These are phyloP conservation scores for Cremastobaeus sp. DNA, from an alignment of 2,888 invertebrate species.

Conservation along the genomic window DNA sequence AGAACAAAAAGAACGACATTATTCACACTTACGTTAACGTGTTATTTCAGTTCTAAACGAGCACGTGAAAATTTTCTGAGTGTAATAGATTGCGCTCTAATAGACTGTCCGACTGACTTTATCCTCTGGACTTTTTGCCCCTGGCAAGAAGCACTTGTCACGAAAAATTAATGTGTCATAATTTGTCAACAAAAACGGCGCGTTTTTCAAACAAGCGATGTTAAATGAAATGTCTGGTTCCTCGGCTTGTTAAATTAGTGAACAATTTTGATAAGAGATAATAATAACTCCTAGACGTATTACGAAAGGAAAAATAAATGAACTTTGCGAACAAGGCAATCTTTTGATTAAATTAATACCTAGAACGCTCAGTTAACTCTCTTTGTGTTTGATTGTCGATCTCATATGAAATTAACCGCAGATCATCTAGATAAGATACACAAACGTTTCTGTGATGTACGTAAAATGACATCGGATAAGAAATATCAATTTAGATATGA, in stretches of 20 bases:
- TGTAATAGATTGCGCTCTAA: constrained; percentile 51
- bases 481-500: too few relatives aligned
- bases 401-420: too few relatives aligned
- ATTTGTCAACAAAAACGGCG: constrained; percentile 54
- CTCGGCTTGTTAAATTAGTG: constrained; percentile 31
- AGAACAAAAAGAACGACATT: too few relatives aligned
- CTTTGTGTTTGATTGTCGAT: too few relatives aligned
- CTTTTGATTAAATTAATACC: too few relatives aligned
- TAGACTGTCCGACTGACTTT: constrained; percentile 55
- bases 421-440: too few relatives aligned
- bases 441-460: too few relatives aligned
- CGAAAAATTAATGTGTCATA: constrained; percentile 57
- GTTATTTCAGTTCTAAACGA: constrained; percentile 15
- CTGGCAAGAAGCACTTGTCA: constrained; percentile 40
- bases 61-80: constrained; percentile 21
- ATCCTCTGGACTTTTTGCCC: constrained; percentile 45
- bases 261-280: constrained; percentile 31
- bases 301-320: too few relatives aligned
- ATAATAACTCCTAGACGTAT: too few relatives aligned
- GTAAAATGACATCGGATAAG: too few relatives aligned
- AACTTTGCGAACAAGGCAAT: too few relatives aligned
- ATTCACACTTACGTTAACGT: constrained; percentile 17
- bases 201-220: constrained; percentile 30
- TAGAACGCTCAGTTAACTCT: too few relatives aligned
- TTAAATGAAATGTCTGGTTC: constrained; percentile 39